Conservation (phyloP, 2,113 vertebrate genomes). For the human region DNA sequence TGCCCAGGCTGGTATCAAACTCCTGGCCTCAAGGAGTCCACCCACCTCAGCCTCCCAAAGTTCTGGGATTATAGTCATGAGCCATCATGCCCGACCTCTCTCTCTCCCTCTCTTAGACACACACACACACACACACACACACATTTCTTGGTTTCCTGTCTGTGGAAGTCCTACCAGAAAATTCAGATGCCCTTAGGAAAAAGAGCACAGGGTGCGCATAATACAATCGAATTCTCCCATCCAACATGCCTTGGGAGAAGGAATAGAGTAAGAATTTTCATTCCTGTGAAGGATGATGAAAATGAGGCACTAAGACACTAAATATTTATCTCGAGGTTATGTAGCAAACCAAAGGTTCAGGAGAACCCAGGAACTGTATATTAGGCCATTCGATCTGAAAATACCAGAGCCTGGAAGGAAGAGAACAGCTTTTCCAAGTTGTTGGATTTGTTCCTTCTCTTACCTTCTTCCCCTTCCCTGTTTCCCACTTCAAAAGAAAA, state of each 20-base stretch:
- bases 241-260: not conserved
- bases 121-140: not conserved
- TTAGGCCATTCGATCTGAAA: not conserved
- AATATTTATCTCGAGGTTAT: not conserved
- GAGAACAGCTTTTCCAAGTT: not conserved
- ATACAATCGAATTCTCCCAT: not conserved
- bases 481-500: constrained; percentile 20
- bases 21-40: not conserved
- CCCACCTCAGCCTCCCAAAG: not conserved
- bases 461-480: not conserved
- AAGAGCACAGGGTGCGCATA: not conserved
- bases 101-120: not conserved
- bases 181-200: not conserved
- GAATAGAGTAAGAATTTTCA: not conserved
- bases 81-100: not conserved
- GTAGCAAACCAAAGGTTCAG: not conserved
- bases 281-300: not conserved
- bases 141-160: not conserved
- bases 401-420: not conserved
- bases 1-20: not conserved
- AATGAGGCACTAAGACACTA: not conserved
- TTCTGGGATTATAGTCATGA: not conserved
- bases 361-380: not conserved
- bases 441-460: not conserved
- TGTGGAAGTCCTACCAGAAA: not conserved